Evolutionary conservation across 1,140 invertebrate species (phyloP).

Genomic region (Pinna nobilis): DNA sequence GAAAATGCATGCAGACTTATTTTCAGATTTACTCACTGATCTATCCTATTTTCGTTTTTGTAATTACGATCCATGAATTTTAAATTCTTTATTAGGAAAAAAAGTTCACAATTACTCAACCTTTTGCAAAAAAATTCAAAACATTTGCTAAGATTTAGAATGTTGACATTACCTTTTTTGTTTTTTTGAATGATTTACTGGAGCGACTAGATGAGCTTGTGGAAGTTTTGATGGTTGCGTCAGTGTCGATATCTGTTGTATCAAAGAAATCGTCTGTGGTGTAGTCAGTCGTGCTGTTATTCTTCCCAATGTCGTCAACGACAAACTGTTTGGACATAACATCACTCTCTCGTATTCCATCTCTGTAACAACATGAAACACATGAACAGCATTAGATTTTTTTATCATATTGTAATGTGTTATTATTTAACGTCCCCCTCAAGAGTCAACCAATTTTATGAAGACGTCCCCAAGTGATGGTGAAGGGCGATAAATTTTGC

Average conservation of each 20-base stretch:
- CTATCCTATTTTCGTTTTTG: too few relatives aligned
- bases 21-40: too few relatives aligned
- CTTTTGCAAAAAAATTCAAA: too few relatives aligned
- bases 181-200: constrained; percentile 40
- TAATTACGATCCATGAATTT: too few relatives aligned
- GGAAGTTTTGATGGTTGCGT: constrained; percentile 45
- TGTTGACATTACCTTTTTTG: constrained; percentile 32
- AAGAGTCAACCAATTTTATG: too few relatives aligned
- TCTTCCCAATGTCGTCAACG: constrained; percentile 62
- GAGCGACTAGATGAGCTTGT: constrained; percentile 27
- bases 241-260: constrained; percentile 54
- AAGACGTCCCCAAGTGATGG: too few relatives aligned
- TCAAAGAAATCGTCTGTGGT: constrained; percentile 56
- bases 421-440: too few relatives aligned
- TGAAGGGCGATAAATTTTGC: too few relatives aligned
- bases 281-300: constrained; percentile 42
- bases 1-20: too few relatives aligned
- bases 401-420: background rate
- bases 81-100: too few relatives aligned
- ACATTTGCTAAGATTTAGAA: too few relatives aligned
- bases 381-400: background rate
- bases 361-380: constrained; percentile 59
- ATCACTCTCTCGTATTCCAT: constrained; percentile 73
- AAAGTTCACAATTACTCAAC: too few relatives aligned
- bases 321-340: constrained; percentile 72